Evolutionary conservation across 2,888 invertebrate species (phyloP).

Genomic region (Opisthograptis luteolata): DNA sequence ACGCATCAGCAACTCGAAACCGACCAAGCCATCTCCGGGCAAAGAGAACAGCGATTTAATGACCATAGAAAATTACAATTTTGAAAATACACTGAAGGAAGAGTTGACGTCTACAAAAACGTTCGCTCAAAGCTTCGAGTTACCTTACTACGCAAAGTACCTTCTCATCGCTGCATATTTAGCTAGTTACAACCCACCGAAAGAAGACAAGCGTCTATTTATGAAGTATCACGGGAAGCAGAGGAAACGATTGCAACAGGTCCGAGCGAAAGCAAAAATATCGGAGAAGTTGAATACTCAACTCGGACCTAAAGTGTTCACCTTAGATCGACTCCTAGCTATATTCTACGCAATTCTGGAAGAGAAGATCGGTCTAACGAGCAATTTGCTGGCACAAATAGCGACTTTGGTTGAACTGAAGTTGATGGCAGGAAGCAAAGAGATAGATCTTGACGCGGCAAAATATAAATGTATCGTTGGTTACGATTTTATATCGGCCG

Average conservation of each 20-base stretch:
- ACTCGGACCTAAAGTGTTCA: constrained; percentile 93
- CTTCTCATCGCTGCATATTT: constrained; percentile 95
- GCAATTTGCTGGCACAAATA: constrained; percentile 94
- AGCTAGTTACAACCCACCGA: constrained; percentile 96
- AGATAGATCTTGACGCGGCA: constrained; percentile 90
- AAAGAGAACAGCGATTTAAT: constrained; percentile 62
- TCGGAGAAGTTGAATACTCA: constrained; percentile 86
- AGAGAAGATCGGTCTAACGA: constrained; percentile 92
- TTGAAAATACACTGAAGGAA: constrained; percentile 70
- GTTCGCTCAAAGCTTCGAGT: constrained; percentile 87
- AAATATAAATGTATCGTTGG: constrained; percentile 95
- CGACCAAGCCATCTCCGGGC: constrained; percentile 53
- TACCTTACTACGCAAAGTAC: constrained; percentile 96
- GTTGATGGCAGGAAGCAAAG: constrained; percentile 89
- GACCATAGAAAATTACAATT: constrained; percentile 46
- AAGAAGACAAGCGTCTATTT: constrained; percentile 94
- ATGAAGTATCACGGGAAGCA: constrained; percentile 91
- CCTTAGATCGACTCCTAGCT: constrained; percentile 91
- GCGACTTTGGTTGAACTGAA: constrained; percentile 93
- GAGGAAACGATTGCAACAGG: constrained; percentile 85
- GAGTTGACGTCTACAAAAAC: constrained; percentile 78
- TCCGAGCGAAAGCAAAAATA: constrained; percentile 85
- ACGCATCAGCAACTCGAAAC: constrained; percentile 77
- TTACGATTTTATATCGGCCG: constrained; percentile 90
- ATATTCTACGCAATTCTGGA: constrained; percentile 96